These are phyloP conservation scores for Brevimyrus niger DNA, from an alignment of 2,113 vertebrate genomes.

Conservation along the genomic window DNA sequence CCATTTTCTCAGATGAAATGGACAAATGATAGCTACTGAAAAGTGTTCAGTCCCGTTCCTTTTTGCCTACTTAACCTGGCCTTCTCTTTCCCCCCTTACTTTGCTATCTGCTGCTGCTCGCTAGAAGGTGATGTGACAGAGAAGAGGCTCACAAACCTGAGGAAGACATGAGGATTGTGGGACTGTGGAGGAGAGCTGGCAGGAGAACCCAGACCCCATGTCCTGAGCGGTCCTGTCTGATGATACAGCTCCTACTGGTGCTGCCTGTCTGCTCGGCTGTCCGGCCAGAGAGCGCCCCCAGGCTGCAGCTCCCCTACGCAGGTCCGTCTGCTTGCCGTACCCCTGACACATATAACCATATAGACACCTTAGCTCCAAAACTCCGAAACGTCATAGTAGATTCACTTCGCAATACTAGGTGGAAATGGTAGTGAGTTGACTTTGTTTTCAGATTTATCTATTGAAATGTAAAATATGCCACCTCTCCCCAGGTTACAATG, in stretches of 20 bases:
- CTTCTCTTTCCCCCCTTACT: background rate
- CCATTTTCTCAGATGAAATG: background rate
- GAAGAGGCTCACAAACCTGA: background rate
- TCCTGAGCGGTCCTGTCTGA: background rate
- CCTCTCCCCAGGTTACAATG: no score
- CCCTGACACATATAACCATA: background rate
- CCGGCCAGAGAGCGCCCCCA: slow-evolving; percentile 39
- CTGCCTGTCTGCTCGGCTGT: slow-evolving; percentile 30
- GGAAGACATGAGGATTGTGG: slow-evolving; percentile 30
- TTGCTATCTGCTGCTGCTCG: background rate
- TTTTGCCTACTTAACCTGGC: background rate
- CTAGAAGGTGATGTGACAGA: slow-evolving; percentile 32
- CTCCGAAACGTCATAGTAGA: background rate
- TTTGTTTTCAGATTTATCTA: background rate
- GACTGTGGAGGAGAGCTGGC: slow-evolving; percentile 16
- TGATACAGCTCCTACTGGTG: slow-evolving; percentile 18
- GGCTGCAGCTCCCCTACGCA: slow-evolving; percentile 52
- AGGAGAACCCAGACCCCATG: background rate
- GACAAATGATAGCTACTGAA: background rate
- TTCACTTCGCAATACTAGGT: background rate
- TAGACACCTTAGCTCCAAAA: background rate
- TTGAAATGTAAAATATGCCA: background rate
- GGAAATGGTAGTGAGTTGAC: background rate
- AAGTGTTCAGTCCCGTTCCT: background rate
- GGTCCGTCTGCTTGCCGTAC: slow-evolving; percentile 37